Percentiles rank a stretch among this genome's conserved stretches.
These are phyloP conservation scores for Porites divaricata DNA, from an alignment of 92 coral and sea anemone species.

Conservation along the genomic window DNA sequence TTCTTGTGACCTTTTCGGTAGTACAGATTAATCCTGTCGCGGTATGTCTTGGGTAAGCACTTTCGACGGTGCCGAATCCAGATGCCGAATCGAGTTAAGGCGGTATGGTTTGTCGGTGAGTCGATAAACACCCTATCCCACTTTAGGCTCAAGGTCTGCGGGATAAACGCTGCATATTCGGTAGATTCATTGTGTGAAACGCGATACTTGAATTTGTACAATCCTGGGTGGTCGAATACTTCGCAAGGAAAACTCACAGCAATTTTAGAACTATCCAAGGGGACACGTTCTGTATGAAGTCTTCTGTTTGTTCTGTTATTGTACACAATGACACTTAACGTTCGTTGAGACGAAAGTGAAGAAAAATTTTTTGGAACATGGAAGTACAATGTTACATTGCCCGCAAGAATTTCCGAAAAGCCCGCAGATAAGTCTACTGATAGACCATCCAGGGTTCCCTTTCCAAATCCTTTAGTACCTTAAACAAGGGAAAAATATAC, in stretches of 20 bases:
- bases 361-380: conserved; percentile 59
- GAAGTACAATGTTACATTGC: conserved; percentile 76
- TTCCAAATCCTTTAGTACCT: conserved; percentile 26
- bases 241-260: conserved; percentile 76
- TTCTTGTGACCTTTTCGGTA: conserved; percentile 64
- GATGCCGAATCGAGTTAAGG: conserved; percentile 80
- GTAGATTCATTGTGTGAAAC: conserved; percentile 69
- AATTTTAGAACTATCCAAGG: conserved; percentile 28
- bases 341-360: conserved; percentile 41
- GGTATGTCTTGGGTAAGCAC: conserved; percentile 78
- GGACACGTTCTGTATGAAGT: conserved; percentile 46
- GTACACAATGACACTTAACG: conserved; percentile 41
- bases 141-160: conserved; percentile 65
- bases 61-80: conserved; percentile 84
- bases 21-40: conserved; percentile 77
- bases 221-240: conserved; percentile 84
- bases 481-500: not conserved
- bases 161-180: conserved; percentile 43
- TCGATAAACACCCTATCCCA: conserved; percentile 75
- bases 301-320: conserved; percentile 23
- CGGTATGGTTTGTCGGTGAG: conserved; percentile 88
- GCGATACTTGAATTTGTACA: conserved; percentile 73
- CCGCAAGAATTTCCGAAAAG: conserved; percentile 58
- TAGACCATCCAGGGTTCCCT: conserved; percentile 25
- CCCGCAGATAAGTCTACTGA: conserved; percentile 35